A percentile compares a stretch with the other conserved stretches of the same genome.
phyloP scores from a whole-genome alignment of 64 coral and sea anemone species.

The Montipora capricornis region DNA sequence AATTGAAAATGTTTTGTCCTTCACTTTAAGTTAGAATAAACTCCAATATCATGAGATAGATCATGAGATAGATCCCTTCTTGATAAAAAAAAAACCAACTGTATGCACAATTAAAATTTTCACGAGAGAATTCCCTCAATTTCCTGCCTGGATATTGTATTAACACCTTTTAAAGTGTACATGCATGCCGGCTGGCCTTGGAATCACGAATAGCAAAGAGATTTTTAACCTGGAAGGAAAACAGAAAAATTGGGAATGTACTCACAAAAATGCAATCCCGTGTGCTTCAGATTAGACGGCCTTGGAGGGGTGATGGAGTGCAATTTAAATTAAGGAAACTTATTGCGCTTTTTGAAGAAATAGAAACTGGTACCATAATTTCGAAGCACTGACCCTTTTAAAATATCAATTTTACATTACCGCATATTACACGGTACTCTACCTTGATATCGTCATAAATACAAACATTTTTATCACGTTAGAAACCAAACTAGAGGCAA shows the following conservation, averaged over 20 bases:
- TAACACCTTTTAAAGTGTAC: background rate
- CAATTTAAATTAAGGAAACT: background rate
- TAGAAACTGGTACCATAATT: background rate
- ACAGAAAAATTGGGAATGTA: background rate
- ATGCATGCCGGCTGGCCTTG: background rate
- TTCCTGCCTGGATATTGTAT: background rate
- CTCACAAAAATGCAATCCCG: background rate
- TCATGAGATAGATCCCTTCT: background rate
- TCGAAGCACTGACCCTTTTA: background rate
- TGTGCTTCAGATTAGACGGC: background rate
- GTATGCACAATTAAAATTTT: background rate
- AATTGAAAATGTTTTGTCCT: background rate
- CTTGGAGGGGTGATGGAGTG: background rate
- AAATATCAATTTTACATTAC: background rate
- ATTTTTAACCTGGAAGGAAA: background rate
- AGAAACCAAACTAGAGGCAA: background rate
- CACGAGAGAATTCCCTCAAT: background rate
- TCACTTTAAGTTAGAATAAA: background rate
- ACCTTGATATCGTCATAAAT: background rate
- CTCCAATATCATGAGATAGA: background rate
- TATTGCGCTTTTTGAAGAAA: background rate
- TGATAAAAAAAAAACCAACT: background rate
- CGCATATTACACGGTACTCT: background rate
- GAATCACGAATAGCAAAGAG: background rate
- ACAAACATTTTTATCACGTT: background rate